Evolutionary conservation across 2,113 vertebrate genomes (phyloP).

Genomic region (Onychostruthus taczanowskii): DNA sequence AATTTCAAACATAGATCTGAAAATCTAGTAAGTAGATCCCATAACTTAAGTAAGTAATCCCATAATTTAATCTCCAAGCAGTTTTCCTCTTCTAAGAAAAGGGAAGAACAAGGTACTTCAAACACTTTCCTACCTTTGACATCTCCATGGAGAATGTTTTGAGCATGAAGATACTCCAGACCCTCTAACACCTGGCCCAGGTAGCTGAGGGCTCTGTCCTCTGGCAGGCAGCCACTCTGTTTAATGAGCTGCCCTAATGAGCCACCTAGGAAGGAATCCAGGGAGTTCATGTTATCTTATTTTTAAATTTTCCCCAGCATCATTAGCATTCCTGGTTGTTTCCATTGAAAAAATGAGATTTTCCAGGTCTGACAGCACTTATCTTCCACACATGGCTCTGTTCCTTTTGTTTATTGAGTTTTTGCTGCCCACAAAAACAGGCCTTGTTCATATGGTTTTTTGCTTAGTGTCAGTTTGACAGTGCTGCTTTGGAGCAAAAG

Average conservation of each 20-base stretch:
- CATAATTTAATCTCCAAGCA: background rate
- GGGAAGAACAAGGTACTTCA: background rate
- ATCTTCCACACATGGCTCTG: background rate
- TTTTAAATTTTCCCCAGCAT: background rate
- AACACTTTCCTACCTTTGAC: conserved; percentile 84
- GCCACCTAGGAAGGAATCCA: conserved; percentile 76
- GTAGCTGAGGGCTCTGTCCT: conserved; percentile 91
- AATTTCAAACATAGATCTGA: background rate
- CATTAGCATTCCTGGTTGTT: background rate
- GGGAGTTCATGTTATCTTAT: background rate
- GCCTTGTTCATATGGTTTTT: background rate
- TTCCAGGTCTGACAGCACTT: background rate
- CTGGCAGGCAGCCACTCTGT: conserved; percentile 84
- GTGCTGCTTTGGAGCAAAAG: background rate
- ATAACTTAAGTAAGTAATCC: background rate
- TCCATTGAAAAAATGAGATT: background rate
- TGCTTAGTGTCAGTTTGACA: background rate
- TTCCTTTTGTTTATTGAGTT: background rate
- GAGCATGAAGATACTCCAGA: conserved; percentile 84
- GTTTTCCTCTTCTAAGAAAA: background rate
- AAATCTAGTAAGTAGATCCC: background rate
- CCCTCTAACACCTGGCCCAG: conserved; percentile 83
- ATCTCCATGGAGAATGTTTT: conserved; percentile 87
- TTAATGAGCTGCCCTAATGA: conserved; percentile 89
- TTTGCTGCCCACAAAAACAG: background rate